phyloP scores from a whole-genome alignment of 2,113 vertebrate genomes.

The Gymnocephalus cernua region DNA sequence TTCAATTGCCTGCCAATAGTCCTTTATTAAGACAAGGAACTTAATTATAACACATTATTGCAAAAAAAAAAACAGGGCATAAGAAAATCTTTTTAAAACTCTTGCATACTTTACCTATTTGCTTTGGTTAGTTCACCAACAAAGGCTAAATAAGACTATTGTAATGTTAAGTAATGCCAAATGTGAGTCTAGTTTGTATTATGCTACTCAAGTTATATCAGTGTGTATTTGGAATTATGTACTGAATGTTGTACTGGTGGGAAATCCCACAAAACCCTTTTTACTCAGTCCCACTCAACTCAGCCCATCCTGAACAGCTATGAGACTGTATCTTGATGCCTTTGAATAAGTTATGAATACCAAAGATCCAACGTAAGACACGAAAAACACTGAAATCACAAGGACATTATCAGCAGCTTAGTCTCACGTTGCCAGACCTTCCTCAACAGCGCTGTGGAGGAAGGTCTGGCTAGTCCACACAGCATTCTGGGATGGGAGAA shows the following conservation, averaged over 20 bases:
- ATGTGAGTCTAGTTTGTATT: background rate
- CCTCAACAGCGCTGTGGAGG: too few relatives aligned
- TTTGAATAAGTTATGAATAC: constrained; percentile 20
- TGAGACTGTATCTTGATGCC: background rate
- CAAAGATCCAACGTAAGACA: constrained; percentile 6
- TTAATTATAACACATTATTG: background rate
- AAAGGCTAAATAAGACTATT: background rate
- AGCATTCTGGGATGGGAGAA: too few relatives aligned
- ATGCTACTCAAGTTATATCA: background rate
- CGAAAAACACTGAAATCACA: constrained; percentile 10
- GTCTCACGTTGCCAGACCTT: too few relatives aligned
- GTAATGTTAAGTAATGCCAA: background rate
- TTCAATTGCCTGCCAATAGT: background rate
- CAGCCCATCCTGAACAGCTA: background rate
- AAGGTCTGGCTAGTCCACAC: too few relatives aligned
- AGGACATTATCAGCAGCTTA: background rate
- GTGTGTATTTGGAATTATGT: background rate
- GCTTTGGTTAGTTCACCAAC: background rate
- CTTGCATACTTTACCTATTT: background rate
- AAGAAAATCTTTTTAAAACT: too few relatives aligned
- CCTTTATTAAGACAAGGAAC: background rate
- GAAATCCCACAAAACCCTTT: background rate
- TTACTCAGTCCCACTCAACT: background rate
- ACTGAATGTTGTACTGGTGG: background rate
- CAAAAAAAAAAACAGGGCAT: too few relatives aligned